These are phyloP conservation scores for Dioctria rufipes DNA, from an alignment of 2,888 invertebrate species.

Conservation along the genomic window DNA sequence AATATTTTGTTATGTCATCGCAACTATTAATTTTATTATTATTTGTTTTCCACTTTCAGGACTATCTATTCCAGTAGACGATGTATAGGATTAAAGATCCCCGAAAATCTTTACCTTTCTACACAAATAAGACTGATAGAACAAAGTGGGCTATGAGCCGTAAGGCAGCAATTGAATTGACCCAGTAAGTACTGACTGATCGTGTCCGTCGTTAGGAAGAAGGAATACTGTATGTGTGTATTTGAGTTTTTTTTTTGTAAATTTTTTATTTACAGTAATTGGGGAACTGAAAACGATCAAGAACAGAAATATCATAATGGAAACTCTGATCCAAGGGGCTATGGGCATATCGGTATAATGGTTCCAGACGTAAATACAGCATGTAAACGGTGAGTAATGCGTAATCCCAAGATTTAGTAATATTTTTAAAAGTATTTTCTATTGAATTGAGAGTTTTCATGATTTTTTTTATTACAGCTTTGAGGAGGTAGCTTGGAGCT, in stretches of 20 bases:
- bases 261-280: constrained; percentile 80
- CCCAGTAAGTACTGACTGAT: constrained; percentile 80
- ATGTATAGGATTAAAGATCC: constrained; percentile 98
- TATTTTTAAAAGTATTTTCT: background rate
- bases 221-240: background rate
- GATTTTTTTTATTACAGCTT: constrained; percentile 72
- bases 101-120: constrained; percentile 88
- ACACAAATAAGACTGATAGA: constrained; percentile 83
- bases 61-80: constrained; percentile 95
- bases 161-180: constrained; percentile 91
- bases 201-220: constrained; percentile 27
- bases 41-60: constrained; percentile 73
- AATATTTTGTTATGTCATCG: background rate
- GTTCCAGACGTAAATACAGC: constrained; percentile 92
- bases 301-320: constrained; percentile 90
- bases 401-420: too few species aligned
- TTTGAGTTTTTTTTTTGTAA: background rate
- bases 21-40: too few species aligned
- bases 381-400: constrained; percentile 75
- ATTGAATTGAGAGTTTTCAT: background rate
- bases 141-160: constrained; percentile 85
- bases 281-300: constrained; percentile 92
- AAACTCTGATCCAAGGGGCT: constrained; percentile 90
- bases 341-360: constrained; percentile 92
- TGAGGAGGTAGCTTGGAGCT: constrained; percentile 86